Base-by-base conservation (phyloP, 2,797 vertebrate genomes). In the Dromococcyx pavoninus region DNA sequence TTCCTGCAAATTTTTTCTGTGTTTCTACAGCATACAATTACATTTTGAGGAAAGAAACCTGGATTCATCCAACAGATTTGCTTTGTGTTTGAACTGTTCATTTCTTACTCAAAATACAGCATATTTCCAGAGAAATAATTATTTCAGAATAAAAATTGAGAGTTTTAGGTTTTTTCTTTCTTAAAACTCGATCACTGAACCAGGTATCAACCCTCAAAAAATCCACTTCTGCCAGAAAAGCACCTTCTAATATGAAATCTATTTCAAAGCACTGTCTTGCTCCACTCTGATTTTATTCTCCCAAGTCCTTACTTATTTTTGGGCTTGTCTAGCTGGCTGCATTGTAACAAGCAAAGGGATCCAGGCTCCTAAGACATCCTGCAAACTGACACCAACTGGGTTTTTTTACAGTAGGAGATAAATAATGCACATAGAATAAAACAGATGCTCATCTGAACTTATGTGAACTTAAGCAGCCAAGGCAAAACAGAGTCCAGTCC, bases 391-490 rank as follows among this genome's bases (percentile, higher is more conserved):
- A 85, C 88, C 85, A n/a, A 51, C 13, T 0, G 0, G 4, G 1
- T 32, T 74, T 85, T 89, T 88, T 91, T 86, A 94, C 74, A 88
- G 93, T 82, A 94, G 71, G 37, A 88, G 86, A 89, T 64, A 92
- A 91, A 85, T 86, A 90, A 86, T 32, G 44, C 21, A 76, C 0
- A 0, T 28, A 90, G 76, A 93, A 60, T 67, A 82, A 93, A 94
- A 64, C 86, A 95, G 85, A 95, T 71, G 91, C 88, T 82, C 56
- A 41, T 82, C 22, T 87, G 86, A 93, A 93, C 83, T 92, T 79
- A 84, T 1, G 16, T 90, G 94, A 95, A 90, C 91, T 87, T 79
- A 30, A 74, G 39, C 2, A 5, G 54, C 22, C 71, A 77, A 50
- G 30, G 37, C 57, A 86, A 93, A 91, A 57, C 0, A 4, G 27